Conservation (phyloP, 2,113 vertebrate genomes). For the Orthonyx spaldingii region DNA sequence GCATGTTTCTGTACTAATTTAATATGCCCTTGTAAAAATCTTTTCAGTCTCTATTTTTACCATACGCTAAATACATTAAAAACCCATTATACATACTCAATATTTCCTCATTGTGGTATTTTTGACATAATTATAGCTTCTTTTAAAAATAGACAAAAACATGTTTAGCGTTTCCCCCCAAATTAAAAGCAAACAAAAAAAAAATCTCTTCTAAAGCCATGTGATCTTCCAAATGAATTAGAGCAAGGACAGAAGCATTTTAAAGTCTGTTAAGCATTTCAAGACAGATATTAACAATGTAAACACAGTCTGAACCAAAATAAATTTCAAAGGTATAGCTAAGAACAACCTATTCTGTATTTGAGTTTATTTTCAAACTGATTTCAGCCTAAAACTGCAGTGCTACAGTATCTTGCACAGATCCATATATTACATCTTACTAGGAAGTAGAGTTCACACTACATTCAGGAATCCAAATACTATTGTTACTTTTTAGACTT, state of each 20-base stretch:
- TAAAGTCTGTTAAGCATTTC: not conserved
- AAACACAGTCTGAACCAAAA: not conserved
- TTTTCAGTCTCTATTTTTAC: not conserved
- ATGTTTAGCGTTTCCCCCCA: not conserved
- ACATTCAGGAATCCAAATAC: not conserved
- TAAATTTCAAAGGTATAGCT: not conserved
- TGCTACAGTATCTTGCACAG: not conserved
- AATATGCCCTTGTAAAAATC: not conserved
- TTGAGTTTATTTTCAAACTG: not conserved
- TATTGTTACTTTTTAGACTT: not conserved
- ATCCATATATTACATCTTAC: not conserved
- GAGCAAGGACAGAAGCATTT: not conserved
- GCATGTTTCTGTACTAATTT: constrained; percentile 9
- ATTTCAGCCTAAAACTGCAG: not conserved
- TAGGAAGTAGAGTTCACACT: not conserved
- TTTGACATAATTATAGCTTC: constrained; percentile 20
- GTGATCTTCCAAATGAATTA: not conserved
- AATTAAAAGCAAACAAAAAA: not conserved
- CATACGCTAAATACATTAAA: constrained; percentile 1
- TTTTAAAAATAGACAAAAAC: constrained; percentile 37
- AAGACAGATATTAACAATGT: not conserved
- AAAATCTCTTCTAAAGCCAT: not conserved
- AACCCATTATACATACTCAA: not conserved
- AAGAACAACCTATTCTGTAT: not conserved
- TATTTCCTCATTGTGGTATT: constrained; percentile 32